These are phyloP conservation scores for Pantelozetes paolii DNA, from an alignment of 2,888 invertebrate species.

Conservation along the genomic window DNA sequence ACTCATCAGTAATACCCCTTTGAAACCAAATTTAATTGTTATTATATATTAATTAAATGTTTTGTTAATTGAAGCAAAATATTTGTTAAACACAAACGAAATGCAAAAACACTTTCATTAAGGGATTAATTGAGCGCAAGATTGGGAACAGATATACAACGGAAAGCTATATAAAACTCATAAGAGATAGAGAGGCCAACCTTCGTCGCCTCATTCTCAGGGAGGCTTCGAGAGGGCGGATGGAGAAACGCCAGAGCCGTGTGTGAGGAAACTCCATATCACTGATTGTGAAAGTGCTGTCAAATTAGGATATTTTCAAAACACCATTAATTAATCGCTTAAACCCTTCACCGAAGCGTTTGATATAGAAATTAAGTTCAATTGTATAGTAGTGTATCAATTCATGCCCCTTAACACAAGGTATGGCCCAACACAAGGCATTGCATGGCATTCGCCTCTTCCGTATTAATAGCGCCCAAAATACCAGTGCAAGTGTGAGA, in stretches of 20 bases:
- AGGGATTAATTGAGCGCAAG: neutral
- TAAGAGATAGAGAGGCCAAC: constrained; percentile 7
- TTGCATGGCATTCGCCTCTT: constrained; percentile 24
- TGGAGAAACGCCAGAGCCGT: constrained; percentile 12
- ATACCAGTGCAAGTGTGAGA: constrained; percentile 30
- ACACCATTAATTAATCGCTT: neutral
- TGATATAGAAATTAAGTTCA: neutral
- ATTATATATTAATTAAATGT: no score
- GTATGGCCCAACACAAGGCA: constrained; percentile 21
- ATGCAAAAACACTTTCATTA: neutral
- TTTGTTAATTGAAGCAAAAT: neutral
- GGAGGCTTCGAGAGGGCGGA: constrained; percentile 33
- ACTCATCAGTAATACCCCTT: no score
- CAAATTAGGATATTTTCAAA: constrained; percentile 26
- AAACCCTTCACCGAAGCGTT: constrained; percentile 28
- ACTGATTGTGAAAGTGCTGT: constrained; percentile 18
- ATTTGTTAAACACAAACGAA: neutral
- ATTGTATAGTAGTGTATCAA: neutral
- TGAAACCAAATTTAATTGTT: no score
- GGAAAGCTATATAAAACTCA: neutral
- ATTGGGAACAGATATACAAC: neutral
- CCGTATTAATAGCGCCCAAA: constrained; percentile 33
- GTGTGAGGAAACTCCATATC: constrained; percentile 25
- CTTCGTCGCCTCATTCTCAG: constrained; percentile 34
- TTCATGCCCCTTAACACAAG: neutral